These are phyloP conservation scores for Takifugu ocellatus DNA, from an alignment of 2,797 vertebrate genomes.

Conservation along the genomic window DNA sequence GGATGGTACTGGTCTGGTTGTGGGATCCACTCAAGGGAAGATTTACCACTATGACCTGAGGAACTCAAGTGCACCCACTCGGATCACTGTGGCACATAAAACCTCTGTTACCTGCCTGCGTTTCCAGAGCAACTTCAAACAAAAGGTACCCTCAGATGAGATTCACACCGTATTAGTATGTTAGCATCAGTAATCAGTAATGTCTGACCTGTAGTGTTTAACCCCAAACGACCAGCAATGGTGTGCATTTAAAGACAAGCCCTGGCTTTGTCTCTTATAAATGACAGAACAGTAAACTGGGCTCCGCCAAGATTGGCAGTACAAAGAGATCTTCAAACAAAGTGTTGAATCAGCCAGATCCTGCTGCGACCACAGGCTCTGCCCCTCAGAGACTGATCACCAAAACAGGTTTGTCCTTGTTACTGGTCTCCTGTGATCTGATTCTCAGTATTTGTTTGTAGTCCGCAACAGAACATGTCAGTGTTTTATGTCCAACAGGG, in stretches of 20 bases:
- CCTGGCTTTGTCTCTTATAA: background rate
- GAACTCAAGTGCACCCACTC: constrained; percentile 85
- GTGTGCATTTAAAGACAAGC: no score
- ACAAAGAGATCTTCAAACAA: constrained; percentile 66
- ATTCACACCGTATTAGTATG: no score
- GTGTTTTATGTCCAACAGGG: constrained; percentile 37
- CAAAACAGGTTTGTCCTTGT: constrained; percentile 38
- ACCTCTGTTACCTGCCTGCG: constrained; percentile 91
- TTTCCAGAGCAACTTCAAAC: constrained; percentile 78
- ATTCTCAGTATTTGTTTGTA: no score
- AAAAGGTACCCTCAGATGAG: constrained; percentile 57
- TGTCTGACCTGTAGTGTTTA: no score
- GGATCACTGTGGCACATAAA: constrained; percentile 85
- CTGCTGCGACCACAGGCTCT: constrained; percentile 21
- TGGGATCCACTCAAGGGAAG: constrained; percentile 91
- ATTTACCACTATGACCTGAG: constrained; percentile 95
- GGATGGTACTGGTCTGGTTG: constrained; percentile 88
- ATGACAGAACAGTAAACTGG: constrained; percentile 67
- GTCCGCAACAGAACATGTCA: no score
- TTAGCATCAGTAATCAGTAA: no score
- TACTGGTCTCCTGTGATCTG: background rate
- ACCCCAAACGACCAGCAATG: no score
- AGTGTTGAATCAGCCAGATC: constrained; percentile 46
- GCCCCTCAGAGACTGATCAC: constrained; percentile 38
- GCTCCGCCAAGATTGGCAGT: constrained; percentile 56